Evolutionary conservation across 2,888 invertebrate species (phyloP).

Genomic region (Prosapia bicincta): DNA sequence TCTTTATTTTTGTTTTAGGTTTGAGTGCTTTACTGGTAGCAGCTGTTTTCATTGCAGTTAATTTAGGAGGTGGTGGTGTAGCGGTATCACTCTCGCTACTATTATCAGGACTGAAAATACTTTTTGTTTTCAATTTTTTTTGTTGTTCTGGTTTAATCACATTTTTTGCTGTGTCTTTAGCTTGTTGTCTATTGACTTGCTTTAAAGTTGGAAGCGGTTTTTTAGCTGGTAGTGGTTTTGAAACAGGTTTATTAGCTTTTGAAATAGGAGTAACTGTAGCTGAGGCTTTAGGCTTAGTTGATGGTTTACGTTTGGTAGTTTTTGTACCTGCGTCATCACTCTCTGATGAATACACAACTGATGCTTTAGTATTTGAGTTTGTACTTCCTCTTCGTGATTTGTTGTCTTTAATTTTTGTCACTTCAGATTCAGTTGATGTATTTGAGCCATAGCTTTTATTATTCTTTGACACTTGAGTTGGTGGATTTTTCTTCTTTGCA

Average conservation of each 20-base stretch:
- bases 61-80: constrained; percentile 47
- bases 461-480: constrained; percentile 25
- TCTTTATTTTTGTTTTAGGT: constrained; percentile 45
- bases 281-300: constrained; percentile 60
- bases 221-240: constrained; percentile 44
- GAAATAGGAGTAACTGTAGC: constrained; percentile 56
- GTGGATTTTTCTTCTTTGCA: constrained; percentile 36
- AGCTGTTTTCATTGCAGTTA: constrained; percentile 46
- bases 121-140: constrained; percentile 53
- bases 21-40: constrained; percentile 44
- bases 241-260: constrained; percentile 51
- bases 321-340: constrained; percentile 53
- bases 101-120: constrained; percentile 80
- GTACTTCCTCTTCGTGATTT: constrained; percentile 46
- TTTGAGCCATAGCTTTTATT: constrained; percentile 25
- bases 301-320: constrained; percentile 51
- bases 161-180: constrained; percentile 37
- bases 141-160: constrained; percentile 49
- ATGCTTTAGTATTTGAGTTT: constrained; percentile 49
- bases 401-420: constrained; percentile 44
- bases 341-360: constrained; percentile 56
- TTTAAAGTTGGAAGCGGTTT: constrained; percentile 36
- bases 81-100: constrained; percentile 58
- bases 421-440: constrained; percentile 33
- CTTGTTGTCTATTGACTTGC: constrained; percentile 44